These are phyloP conservation scores for Berghia stephanieae DNA, from an alignment of 1,140 invertebrate genomes.

Conservation along the genomic window DNA sequence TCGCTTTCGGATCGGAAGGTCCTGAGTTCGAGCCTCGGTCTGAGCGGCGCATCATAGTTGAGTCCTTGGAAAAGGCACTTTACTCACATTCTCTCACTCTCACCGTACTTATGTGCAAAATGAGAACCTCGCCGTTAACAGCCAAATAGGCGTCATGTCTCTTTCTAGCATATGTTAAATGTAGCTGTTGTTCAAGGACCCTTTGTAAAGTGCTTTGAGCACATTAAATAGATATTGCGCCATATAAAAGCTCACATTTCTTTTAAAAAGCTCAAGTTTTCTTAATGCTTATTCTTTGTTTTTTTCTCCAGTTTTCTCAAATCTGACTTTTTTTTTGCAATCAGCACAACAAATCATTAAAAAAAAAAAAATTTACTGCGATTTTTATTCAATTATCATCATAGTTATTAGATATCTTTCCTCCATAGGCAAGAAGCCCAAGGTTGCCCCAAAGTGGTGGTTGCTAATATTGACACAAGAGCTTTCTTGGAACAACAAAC, in stretches of 20 bases:
- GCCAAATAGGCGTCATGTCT: no score
- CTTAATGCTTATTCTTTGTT: no score
- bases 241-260: no score
- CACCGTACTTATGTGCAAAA: no score
- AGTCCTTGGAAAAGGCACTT: no score
- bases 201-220: no score
- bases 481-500: conserved; percentile 64
- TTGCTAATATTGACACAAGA: conserved; percentile 67
- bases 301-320: neutral
- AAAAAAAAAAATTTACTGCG: neutral
- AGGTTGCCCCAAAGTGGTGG: conserved; percentile 69
- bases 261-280: no score
- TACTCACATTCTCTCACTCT: no score
- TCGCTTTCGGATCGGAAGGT: neutral
- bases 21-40: neutral
- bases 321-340: neutral
- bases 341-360: neutral
- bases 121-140: no score
- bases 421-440: conserved; percentile 69
- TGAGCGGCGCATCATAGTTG: neutral
- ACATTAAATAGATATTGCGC: no score
- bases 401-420: conserved; percentile 10
- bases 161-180: no score
- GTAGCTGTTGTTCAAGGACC: no score
- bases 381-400: neutral